A percentile compares a stretch with the other conserved stretches of the same genome.
phyloP scores from a whole-genome alignment of 2,113 vertebrate species.

The Entelurus aequoreus region DNA sequence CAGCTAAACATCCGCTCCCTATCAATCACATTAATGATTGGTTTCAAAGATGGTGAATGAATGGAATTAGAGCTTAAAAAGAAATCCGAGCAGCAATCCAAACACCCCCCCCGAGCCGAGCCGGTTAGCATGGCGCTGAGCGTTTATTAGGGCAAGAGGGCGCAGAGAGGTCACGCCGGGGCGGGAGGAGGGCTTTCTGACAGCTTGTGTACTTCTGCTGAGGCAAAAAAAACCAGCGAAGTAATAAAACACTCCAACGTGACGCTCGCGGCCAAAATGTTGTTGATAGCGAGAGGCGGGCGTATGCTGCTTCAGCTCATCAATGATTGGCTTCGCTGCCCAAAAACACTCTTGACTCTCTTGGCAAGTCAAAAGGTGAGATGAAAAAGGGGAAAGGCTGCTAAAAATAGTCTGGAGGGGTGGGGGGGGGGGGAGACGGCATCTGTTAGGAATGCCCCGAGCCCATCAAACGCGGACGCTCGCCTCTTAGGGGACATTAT shows the following conservation, averaged over 20 bases:
- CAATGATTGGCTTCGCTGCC: conserved; percentile 14
- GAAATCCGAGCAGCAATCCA: conserved; percentile 35
- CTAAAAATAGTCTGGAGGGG: conserved; percentile 46
- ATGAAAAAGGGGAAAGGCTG: conserved; percentile 10
- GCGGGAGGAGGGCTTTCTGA: conserved; percentile 3
- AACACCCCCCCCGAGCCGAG: conserved; percentile 31
- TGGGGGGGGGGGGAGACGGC: conserved; percentile 32
- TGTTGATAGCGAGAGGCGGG: conserved; percentile 19
- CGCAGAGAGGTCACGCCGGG: conserved; percentile 36
- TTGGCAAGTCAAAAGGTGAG: conserved; percentile 51
- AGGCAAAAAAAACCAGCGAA: conserved; percentile 32
- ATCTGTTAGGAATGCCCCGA: conserved; percentile 54
- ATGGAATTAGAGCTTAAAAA: conserved; percentile 23
- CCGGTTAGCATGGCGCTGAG: conserved; percentile 40
- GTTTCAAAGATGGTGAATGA: conserved; percentile 1
- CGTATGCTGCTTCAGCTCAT: neutral
- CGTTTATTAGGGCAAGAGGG: conserved; percentile 47
- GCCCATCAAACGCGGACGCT: conserved; percentile 22
- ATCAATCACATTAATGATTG: too few relatives aligned
- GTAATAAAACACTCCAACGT: too few relatives aligned
- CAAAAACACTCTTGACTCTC: conserved; percentile 30
- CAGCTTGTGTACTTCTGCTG: conserved; percentile 26
- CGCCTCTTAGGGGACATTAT: conserved; percentile 10
- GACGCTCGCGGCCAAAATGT: neutral
- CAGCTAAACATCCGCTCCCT: too few relatives aligned